Conservation (phyloP, 1,140 invertebrate genomes). For the Antheraea pernyi region DNA sequence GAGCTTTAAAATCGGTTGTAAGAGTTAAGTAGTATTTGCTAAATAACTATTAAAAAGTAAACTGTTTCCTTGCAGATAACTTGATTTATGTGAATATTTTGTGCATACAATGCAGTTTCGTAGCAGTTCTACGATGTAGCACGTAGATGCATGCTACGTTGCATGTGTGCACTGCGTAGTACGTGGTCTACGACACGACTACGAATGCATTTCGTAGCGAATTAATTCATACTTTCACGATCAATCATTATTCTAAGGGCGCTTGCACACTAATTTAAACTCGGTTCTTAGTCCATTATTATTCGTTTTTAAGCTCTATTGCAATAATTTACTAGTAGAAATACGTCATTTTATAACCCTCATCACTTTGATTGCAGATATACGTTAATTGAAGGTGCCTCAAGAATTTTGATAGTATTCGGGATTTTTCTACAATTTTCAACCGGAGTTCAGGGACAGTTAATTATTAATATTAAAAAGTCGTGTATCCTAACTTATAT, state of each 20-base stretch:
- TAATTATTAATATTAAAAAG: too few species aligned
- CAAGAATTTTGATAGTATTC: too few species aligned
- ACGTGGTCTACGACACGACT: constrained; percentile 1
- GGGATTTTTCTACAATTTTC: too few species aligned
- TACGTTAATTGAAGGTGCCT: too few species aligned
- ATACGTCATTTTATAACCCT: too few species aligned
- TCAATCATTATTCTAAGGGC: background rate
- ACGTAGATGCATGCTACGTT: constrained; percentile 69
- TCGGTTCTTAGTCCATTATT: background rate
- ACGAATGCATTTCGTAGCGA: constrained; percentile 40
- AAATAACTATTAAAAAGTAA: too few species aligned
- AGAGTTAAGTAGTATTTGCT: too few species aligned
- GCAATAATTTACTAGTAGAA: too few species aligned
- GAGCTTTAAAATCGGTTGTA: too few species aligned
- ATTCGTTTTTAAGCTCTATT: background rate
- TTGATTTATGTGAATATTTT: background rate
- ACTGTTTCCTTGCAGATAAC: background rate
- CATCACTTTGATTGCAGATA: too few species aligned
- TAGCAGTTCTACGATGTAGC: constrained; percentile 59
- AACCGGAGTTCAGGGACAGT: too few species aligned
- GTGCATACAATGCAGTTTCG: constrained; percentile 55
- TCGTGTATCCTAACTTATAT: too few species aligned
- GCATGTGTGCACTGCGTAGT: constrained; percentile 55
- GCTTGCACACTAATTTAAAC: background rate
- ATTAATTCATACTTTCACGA: background rate